Conservation (phyloP, 2,113 vertebrate genomes). For the Amphilophus citrinellus region DNA sequence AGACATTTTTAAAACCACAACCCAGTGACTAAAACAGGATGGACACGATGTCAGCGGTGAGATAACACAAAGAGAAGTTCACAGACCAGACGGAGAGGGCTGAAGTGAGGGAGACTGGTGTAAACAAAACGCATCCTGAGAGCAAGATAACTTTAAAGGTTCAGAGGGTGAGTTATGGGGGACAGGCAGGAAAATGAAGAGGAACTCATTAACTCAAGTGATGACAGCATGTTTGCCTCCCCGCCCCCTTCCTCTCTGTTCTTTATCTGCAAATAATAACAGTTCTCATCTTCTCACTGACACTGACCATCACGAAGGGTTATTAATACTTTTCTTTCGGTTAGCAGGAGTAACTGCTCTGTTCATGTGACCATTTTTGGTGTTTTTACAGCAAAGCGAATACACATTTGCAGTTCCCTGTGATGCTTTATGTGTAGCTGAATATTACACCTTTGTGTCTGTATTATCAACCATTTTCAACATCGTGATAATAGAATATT, state of each 20-base stretch:
- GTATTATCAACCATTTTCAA: background rate
- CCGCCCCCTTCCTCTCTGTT: background rate
- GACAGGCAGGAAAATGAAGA: slow-evolving; percentile 22
- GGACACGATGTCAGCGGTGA: background rate
- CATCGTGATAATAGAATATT: background rate
- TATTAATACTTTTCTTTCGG: background rate
- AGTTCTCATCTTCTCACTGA: background rate
- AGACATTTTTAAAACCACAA: background rate
- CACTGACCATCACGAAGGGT: background rate
- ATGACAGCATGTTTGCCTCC: background rate
- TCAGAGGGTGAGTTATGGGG: slow-evolving; percentile 3
- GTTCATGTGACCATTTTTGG: background rate
- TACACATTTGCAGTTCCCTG: background rate
- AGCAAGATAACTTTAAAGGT: background rate
- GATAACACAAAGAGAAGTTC: no score
- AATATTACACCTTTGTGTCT: background rate
- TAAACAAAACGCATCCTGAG: no score
- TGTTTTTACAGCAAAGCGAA: background rate
- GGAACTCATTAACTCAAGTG: slow-evolving; percentile 27
- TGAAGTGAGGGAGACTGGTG: background rate
- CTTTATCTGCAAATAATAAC: background rate
- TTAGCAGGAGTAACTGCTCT: background rate
- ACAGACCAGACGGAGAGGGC: background rate
- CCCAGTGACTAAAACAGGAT: background rate
- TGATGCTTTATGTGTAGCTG: background rate